These are phyloP conservation scores for Aphelinus certus DNA, from an alignment of 1,140 invertebrate genomes.

Conservation along the genomic window DNA sequence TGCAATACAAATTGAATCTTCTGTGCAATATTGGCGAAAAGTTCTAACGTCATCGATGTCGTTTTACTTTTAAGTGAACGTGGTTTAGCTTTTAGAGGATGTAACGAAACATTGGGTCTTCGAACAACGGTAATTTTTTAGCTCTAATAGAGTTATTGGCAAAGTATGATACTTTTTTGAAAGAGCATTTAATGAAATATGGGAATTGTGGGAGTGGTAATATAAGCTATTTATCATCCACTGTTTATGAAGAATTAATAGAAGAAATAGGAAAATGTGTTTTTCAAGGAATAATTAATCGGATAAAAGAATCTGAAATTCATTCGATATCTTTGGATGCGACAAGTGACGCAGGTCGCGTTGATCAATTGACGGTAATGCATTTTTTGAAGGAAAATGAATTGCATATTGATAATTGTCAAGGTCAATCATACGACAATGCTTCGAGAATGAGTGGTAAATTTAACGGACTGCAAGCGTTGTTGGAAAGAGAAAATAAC, in stretches of 20 bases:
- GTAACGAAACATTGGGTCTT: not conserved
- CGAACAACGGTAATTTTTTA: no score
- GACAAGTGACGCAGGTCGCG: not conserved
- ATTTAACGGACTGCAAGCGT: no score
- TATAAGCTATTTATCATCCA: no score
- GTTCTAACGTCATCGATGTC: not conserved
- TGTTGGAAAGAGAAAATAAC: no score
- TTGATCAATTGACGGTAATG: not conserved
- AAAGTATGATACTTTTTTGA: not conserved
- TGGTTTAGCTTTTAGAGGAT: conserved; percentile 18
- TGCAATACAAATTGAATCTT: not conserved
- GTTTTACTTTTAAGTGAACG: conserved; percentile 21
- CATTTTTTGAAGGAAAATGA: no score
- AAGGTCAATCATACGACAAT: conserved; percentile 46
- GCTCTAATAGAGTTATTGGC: no score
- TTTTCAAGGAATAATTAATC: not conserved
- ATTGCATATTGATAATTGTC: not conserved
- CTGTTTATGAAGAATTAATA: no score
- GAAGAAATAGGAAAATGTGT: no score
- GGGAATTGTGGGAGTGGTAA: no score
- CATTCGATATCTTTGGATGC: not conserved
- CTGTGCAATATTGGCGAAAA: not conserved
- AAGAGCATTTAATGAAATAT: no score
- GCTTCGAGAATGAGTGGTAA: conserved; percentile 8
- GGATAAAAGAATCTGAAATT: not conserved